Base-by-base conservation (phyloP, 1,140 invertebrate genomes). In the Armadillidium nasatum region DNA sequence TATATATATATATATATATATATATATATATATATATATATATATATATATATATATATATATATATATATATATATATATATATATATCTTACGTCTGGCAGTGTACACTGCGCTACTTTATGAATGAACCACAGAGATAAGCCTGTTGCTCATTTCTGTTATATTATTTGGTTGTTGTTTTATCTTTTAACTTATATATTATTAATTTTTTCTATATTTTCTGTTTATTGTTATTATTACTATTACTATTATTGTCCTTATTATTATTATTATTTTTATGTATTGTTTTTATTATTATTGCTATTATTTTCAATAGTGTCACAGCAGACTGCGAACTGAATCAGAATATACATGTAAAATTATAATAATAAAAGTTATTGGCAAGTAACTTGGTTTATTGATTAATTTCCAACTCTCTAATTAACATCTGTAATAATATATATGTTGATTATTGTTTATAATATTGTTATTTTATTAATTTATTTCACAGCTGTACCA, bases 1-100 rank as follows among this genome's bases (percentile, higher is more conserved):
- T 19, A 60, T 10, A 15, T 60, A 19, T 33, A 60, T 60, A 13
- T 19, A 60, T 60, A 15, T 60, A 60, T 15, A 60, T 13, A 15
- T 13, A 15, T 19, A 19, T 60, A 19, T 60, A 19, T 60, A 60
- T 60, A 60, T 60, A 60, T 60, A 60, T 60, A 60, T 60, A 60
- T 60, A 60, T 60, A 60, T 60, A 60, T 50, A 60, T 60, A 60
- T 60, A 60, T 60, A 60, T 60, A 60, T 60, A 60, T 60, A 60
- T 60, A 60, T 60, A 60, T 60, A 60, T 60, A 60, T 60, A 60
- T 60, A 60, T 60, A 60, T 60, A 60, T 60, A 15, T 13, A 60
- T 19, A 60, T 15, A 15, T 60, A 19, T n/a, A 60, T 60, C 50
- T 13, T 60, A 60, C 50, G 50, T 60, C 50, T 19, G 50, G 50